A percentile compares a stretch with the other conserved stretches of the same genome.
phyloP scores from a whole-genome alignment of 1,140 invertebrate species.

The Scylla paramamosain region DNA sequence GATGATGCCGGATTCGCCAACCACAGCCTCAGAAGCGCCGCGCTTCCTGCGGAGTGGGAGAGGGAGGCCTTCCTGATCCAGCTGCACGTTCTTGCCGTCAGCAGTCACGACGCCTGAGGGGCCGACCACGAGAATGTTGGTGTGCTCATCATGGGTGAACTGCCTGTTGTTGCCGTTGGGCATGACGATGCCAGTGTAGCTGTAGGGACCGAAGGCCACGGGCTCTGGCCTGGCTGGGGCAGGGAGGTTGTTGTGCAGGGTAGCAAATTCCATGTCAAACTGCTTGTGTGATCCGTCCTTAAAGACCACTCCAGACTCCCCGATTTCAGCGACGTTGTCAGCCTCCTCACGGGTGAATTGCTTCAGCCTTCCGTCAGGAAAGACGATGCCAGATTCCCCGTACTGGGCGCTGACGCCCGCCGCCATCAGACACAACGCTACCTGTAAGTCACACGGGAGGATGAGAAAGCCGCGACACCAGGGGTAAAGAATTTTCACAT shows the following conservation, averaged over 20 bases:
- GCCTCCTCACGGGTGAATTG: background rate
- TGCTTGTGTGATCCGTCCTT: background rate
- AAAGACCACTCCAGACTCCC: background rate
- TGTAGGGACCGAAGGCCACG: constrained; percentile 14
- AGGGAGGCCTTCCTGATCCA: constrained; percentile 38
- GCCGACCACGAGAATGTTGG: constrained; percentile 66
- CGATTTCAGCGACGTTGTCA: background rate
- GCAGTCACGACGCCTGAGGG: constrained; percentile 71
- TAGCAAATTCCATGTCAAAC: background rate
- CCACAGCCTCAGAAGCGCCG: no score
- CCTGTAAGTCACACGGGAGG: constrained; percentile 17
- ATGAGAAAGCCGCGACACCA: background rate
- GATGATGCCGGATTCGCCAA: no score
- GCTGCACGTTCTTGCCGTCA: constrained; percentile 74
- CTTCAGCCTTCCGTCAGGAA: constrained; percentile 35
- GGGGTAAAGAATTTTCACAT: background rate
- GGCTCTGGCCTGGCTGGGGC: background rate
- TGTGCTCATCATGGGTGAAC: constrained; percentile 66
- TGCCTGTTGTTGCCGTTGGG: constrained; percentile 65
- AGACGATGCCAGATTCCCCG: constrained; percentile 52
- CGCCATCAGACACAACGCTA: constrained; percentile 42
- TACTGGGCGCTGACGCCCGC: constrained; percentile 47
- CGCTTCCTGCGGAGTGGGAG: background rate
- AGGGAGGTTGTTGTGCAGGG: background rate
- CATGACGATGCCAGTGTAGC: constrained; percentile 65